These are phyloP conservation scores for Drosophila triauraria DNA, from an alignment of 1,140 invertebrate species.

Conservation along the genomic window DNA sequence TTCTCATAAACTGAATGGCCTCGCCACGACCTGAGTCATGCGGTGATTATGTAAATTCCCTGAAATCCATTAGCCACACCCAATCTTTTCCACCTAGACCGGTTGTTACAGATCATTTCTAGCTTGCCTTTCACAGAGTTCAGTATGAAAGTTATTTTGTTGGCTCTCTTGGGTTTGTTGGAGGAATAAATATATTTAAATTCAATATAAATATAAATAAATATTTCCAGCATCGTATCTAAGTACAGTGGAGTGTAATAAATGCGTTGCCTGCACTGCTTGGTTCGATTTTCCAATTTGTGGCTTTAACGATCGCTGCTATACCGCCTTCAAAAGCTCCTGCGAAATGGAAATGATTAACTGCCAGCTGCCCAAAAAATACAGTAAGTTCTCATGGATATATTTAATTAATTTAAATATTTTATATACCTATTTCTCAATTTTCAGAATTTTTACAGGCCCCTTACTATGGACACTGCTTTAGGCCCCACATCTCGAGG, in stretches of 20 bases:
- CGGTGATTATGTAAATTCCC: slow-evolving; percentile 29
- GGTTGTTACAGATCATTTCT: neutral
- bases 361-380: neutral
- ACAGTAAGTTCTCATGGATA: neutral
- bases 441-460: slow-evolving; percentile 1
- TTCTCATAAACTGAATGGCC: slow-evolving; percentile 69
- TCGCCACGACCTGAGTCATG: slow-evolving; percentile 21
- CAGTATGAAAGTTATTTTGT: slow-evolving; percentile 1
- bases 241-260: neutral
- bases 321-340: slow-evolving; percentile 1
- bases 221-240: slow-evolving; percentile 2
- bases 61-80: slow-evolving; percentile 32
- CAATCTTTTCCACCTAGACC: neutral
- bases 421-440: neutral
- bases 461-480: neutral
- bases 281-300: slow-evolving; percentile 1
- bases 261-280: neutral
- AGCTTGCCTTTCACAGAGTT: too few species aligned
- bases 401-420: neutral
- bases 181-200: too few species aligned
- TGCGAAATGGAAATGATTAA: slow-evolving; percentile 18
- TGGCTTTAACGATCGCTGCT: slow-evolving; percentile 11
- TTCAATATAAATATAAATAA: neutral
- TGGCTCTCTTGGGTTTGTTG: neutral
- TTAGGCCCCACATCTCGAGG: neutral